Evolutionary conservation across 2,113 vertebrate genomes (phyloP).

Genomic region (Erinaceus europaeus): DNA sequence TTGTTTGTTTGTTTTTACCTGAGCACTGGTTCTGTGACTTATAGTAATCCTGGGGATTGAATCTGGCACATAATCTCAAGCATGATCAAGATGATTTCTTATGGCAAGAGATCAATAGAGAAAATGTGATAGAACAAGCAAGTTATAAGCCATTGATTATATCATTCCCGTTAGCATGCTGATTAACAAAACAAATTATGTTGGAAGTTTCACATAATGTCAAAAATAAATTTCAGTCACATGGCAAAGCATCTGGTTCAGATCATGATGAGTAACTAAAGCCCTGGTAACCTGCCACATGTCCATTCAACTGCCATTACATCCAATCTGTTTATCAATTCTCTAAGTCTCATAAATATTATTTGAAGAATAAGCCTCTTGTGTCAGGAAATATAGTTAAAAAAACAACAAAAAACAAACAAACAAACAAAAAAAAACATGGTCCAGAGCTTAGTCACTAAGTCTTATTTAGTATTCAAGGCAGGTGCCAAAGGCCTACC

Average conservation of each 20-base stretch:
- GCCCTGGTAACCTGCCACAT: neutral
- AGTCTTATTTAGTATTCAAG: neutral
- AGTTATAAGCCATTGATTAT: neutral
- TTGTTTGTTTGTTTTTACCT: too few species aligned
- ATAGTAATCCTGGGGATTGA: too few species aligned
- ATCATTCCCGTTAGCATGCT: neutral
- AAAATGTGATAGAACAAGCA: neutral
- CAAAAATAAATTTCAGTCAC: neutral
- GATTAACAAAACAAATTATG: neutral
- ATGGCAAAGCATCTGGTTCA: neutral
- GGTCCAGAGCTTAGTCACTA: neutral
- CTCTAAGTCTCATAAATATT: neutral
- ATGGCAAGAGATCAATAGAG: neutral
- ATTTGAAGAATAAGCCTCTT: constrained; percentile 13
- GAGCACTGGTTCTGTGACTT: too few species aligned
- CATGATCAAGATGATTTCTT: too few species aligned
- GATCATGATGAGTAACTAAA: neutral
- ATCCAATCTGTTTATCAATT: neutral
- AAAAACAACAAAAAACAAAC: too few species aligned
- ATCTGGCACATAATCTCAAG: too few species aligned
- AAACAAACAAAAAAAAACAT: too few species aligned
- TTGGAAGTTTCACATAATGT: neutral
- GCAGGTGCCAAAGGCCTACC: constrained; percentile 22
- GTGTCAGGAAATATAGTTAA: constrained; percentile 4
- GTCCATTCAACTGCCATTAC: neutral